Evolutionary conservation across 2,113 vertebrate species (phyloP), one percentile per base, ranked within the genome.

Genomic region (Cephalopholis sonnerati): DNA sequence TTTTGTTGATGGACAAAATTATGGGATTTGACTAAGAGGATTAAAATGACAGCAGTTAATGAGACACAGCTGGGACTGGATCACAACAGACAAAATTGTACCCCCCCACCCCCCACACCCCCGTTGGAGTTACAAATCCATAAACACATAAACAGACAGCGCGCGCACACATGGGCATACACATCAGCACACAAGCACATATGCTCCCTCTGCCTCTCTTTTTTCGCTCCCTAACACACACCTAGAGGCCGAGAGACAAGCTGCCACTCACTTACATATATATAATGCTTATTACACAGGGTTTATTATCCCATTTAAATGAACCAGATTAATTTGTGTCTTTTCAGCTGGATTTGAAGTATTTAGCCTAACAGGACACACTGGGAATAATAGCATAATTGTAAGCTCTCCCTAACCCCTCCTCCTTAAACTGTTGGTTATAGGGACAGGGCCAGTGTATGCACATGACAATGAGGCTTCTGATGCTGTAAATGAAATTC

Each of bases 1-100:
- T 93, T 90, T 89, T 93, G 91, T 95, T 93, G 93, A 95, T 90
- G 91, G 92, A 91, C 85, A 65, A 92, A 93, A 92, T 95, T 92
- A 94, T 89, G 91, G 93, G 91, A 95, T 94, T 95, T 92, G 87
- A 92, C 89, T 93, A 94, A 95, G 94, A 93, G 93, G 94, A 95
- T 94, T 93, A 93, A 89, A 93, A 91, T 93, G 94, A 93, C 93
- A 90, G 91, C 88, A 69, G 91, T 90, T 95, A 94, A 95, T 95
- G 93, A 95, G 93, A 86, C 92, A 86, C 92, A 95, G 92, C 94
- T 93, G 93, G 93, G 89, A 91, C 89, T 84, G 85, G 85, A 91
- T 91, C 90, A 89, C 87, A 89, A 85, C 86, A 93, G 78, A 87
- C 85, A 84, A 87, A 86, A 90, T 62, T 85, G 79, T 81, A 89